Evolutionary conservation across 1,140 invertebrate species (phyloP).

Genomic region (Lithobius niger): DNA sequence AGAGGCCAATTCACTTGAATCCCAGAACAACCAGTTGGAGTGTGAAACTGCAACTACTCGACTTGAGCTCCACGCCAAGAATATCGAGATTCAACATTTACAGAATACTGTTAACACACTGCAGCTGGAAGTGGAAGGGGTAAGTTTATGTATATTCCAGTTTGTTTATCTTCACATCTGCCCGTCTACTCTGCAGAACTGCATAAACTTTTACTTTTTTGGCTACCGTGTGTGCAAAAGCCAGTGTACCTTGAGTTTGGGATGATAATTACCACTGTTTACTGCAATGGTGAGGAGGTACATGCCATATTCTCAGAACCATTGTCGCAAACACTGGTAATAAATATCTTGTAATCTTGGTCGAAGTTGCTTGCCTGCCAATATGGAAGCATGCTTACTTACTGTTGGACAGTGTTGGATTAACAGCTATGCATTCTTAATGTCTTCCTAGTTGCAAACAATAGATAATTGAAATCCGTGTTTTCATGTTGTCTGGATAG

Average conservation of each 20-base stretch:
- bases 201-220: not conserved
- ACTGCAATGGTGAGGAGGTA: not conserved
- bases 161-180: not conserved
- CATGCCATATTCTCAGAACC: too few relatives aligned
- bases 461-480: too few relatives aligned
- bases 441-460: too few relatives aligned
- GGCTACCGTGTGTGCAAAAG: not conserved
- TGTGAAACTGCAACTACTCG: not conserved
- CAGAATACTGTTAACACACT: not conserved
- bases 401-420: too few relatives aligned
- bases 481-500: too few relatives aligned
- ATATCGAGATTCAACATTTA: slow-evolving; percentile 5
- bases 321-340: too few relatives aligned
- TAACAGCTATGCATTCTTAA: too few relatives aligned
- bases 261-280: not conserved
- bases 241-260: not conserved
- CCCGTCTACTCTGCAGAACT: not conserved
- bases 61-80: not conserved
- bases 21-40: slow-evolving; percentile 4
- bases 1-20: not conserved
- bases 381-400: too few relatives aligned
- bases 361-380: too few relatives aligned
- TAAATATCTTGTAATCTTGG: too few relatives aligned
- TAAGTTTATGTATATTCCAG: not conserved
- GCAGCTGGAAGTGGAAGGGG: not conserved